phyloP scores from a whole-genome alignment of 1,140 invertebrate genomes.

The Leptestheria dahalacensis region DNA sequence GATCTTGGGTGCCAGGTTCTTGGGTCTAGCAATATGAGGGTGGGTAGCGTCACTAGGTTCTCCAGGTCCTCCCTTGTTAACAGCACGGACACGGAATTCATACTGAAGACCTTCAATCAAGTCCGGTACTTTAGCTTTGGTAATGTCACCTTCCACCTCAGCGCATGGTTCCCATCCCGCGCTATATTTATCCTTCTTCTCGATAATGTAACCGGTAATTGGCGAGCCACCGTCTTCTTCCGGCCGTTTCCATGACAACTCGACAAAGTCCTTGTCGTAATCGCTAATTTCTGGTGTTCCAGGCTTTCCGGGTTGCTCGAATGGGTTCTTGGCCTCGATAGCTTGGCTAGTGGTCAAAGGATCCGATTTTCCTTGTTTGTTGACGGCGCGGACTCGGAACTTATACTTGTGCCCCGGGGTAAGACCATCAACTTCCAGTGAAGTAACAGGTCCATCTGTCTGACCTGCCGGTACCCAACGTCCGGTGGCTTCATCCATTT shows the following conservation, averaged over 20 bases:
- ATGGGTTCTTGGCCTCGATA: constrained; percentile 97
- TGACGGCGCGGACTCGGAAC: constrained; percentile 86
- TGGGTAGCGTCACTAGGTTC: constrained; percentile 76
- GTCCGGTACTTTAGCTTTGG: constrained; percentile 64
- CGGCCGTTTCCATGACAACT: constrained; percentile 83
- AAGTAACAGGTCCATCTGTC: constrained; percentile 61
- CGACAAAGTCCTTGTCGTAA: constrained; percentile 85
- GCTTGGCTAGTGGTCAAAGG: constrained; percentile 72
- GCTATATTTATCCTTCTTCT: constrained; percentile 81
- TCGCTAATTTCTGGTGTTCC: constrained; percentile 76
- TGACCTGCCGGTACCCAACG: constrained; percentile 85
- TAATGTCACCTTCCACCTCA: constrained; percentile 65
- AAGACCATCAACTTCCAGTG: constrained; percentile 55
- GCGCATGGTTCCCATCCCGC: constrained; percentile 76
- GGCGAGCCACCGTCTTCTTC: constrained; percentile 71
- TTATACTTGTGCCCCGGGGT: constrained; percentile 87
- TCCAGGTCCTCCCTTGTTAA: constrained; percentile 53
- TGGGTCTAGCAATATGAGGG: constrained; percentile 76
- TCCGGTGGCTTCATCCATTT: constrained; percentile 81
- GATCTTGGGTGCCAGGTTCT: constrained; percentile 80
- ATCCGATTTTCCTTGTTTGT: constrained; percentile 89
- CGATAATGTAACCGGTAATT: constrained; percentile 84
- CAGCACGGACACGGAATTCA: constrained; percentile 83
- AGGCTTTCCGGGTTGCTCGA: constrained; percentile 71
- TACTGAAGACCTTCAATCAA: constrained; percentile 80